Evolutionary conservation across 2,797 vertebrate species (phyloP), one percentile per base, ranked within the genome.

Genomic region (Chrysocyon brachyurus): DNA sequence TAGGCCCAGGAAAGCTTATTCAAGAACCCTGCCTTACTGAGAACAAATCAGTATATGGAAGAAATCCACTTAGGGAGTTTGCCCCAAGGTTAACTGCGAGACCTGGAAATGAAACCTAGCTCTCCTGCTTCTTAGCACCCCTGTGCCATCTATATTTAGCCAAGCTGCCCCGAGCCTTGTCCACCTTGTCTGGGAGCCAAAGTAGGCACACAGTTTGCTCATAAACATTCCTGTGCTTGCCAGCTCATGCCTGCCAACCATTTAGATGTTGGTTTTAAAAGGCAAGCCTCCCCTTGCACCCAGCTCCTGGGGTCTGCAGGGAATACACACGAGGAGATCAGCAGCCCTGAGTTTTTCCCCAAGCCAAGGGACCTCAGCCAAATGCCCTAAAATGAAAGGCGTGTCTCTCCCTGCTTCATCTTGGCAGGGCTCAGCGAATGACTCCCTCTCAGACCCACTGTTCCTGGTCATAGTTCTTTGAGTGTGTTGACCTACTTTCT

Each of bases 401-500:
- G 26, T 96, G 31, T 96, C 87, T 83, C 97, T 97, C 94, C 93
- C 7, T 91, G 36, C 90, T 97, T 98, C 94, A 95, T 98, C 95
- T 98, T 97, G 95, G 87, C 95, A 95, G 66, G 82, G 15, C 49
- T 91, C 63, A 96, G 92, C 59, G 94, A 97, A 97, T 91, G 97
- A 97, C 96, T 95, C n/a, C 92, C 56, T 98, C 94, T 92, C 83
- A 96, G 92, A 91, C 96, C 79, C 88, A 82, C 92, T 98, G 87
- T 96, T 98, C 63, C 81, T 96, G 95, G 92, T 96, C 97, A 97
- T 95, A 97, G 92, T 97, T 96, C 81, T 98, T 96, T 98, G 97
- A 97, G 97, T 96, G 97, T 95, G 97, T 57, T 98, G 98, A 98
- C 98, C 98, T 98, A 98, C 96, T 98, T 98, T 98, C 94, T 95